Evolutionary conservation across 2,797 vertebrate species (phyloP).

Genomic region (Coluber constrictor): DNA sequence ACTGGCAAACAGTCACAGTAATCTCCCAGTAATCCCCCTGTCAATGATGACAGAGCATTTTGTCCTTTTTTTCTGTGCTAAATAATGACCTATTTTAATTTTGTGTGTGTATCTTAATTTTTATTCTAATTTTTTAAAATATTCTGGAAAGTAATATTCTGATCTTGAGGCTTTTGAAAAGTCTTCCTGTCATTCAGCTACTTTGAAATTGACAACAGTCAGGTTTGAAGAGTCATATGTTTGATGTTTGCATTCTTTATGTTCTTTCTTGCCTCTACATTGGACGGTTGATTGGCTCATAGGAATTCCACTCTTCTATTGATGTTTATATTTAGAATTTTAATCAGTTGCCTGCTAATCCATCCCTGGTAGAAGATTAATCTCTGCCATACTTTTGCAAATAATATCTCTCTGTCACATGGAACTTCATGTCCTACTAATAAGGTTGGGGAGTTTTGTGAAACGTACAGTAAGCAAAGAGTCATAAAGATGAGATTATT

Average conservation of each 20-base stretch:
- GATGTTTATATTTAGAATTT: constrained; percentile 38
- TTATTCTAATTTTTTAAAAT: background rate
- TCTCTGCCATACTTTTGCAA: constrained; percentile 17
- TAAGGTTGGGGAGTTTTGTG: background rate
- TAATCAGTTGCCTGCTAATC: constrained; percentile 20
- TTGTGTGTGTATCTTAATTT: background rate
- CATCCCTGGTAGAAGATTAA: background rate
- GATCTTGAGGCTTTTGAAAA: background rate
- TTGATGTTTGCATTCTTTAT: background rate
- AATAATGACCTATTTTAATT: background rate
- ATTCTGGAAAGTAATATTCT: constrained; percentile 22
- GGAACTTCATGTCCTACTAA: background rate
- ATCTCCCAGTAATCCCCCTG: background rate
- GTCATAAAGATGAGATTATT: background rate
- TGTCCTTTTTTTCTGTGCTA: background rate
- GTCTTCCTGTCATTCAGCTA: background rate
- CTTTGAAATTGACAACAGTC: background rate
- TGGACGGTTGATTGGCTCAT: background rate
- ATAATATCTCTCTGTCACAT: constrained; percentile 33
- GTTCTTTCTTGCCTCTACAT: background rate
- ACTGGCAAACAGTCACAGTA: background rate
- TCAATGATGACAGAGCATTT: background rate
- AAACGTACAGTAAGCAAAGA: background rate
- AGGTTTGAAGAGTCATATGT: background rate
- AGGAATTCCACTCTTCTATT: background rate